Percentiles rank a stretch among this genome's conserved stretches.
Evolutionary conservation across 2,113 vertebrate genomes (phyloP).

Genomic region (Pholis gunnellus): DNA sequence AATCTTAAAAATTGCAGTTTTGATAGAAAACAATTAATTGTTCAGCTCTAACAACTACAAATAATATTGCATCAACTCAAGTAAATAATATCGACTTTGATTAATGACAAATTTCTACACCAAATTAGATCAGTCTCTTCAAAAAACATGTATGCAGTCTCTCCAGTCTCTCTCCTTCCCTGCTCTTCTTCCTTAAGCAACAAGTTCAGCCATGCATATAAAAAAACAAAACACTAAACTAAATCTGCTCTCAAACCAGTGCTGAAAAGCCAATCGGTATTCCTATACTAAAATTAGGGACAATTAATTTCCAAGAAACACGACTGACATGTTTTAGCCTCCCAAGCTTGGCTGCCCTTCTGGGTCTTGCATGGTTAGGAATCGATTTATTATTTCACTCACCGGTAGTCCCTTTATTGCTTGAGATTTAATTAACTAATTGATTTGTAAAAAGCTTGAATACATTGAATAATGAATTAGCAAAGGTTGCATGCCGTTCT

Average conservation of each 20-base stretch:
- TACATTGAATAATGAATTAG: conserved; percentile 71
- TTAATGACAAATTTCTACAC: neutral
- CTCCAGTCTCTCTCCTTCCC: neutral
- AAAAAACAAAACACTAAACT: neutral
- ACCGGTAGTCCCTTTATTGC: conserved; percentile 68
- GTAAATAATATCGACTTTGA: neutral
- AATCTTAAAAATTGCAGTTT: neutral
- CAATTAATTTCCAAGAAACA: conserved; percentile 62
- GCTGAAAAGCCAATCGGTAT: conserved; percentile 38
- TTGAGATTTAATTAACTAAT: conserved; percentile 78
- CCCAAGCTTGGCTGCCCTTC: conserved; percentile 60
- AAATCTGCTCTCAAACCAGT: neutral
- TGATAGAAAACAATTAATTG: neutral
- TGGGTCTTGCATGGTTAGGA: conserved; percentile 55
- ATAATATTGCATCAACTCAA: neutral
- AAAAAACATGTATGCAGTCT: neutral
- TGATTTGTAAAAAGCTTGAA: conserved; percentile 75
- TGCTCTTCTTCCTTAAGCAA: neutral
- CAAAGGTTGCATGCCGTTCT: conserved; percentile 38
- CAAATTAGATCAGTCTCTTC: neutral
- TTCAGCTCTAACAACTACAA: neutral
- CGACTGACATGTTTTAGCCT: conserved; percentile 43
- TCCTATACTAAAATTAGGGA: conserved; percentile 36
- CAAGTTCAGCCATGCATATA: neutral
- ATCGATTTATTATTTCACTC: conserved; percentile 77